Conservation (phyloP, 2,113 vertebrate genomes). For the Rhipidura dahli region DNA sequence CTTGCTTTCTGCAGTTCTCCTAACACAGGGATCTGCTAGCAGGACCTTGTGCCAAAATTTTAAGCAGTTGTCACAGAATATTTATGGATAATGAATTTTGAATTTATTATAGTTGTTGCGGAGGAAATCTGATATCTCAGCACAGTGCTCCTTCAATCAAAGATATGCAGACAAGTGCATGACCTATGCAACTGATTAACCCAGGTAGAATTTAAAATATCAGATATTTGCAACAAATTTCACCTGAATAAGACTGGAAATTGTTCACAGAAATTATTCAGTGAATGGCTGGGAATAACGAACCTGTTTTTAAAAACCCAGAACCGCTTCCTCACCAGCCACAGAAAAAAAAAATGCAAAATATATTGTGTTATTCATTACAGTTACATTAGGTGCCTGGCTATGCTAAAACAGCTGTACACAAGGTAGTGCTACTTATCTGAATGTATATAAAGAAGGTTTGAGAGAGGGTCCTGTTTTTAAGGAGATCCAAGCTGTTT, state of each 20-base stretch:
- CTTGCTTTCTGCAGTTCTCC: neutral
- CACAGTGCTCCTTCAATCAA: constrained; percentile 2
- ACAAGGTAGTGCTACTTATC: neutral
- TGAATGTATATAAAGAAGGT: neutral
- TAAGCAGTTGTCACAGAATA: constrained; percentile 54
- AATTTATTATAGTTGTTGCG: constrained; percentile 68
- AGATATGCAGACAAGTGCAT: neutral
- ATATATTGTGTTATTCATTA: neutral
- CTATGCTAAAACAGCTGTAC: neutral
- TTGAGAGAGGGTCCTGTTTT: neutral
- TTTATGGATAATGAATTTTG: constrained; percentile 62
- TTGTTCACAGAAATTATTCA: neutral
- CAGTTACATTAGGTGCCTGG: accelerated
- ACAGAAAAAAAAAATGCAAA: neutral
- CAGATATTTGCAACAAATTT: neutral
- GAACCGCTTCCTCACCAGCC: neutral
- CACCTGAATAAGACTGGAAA: neutral
- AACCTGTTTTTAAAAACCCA: neutral
- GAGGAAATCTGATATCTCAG: constrained; percentile 60
- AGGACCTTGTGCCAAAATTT: neutral
- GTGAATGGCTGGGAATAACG: neutral
- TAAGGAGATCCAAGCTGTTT: neutral
- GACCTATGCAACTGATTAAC: neutral
- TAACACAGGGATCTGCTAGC: neutral
- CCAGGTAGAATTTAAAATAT: neutral